Evolutionary conservation across 1,140 invertebrate genomes (phyloP).

Genomic region (Riptortus pedestris): DNA sequence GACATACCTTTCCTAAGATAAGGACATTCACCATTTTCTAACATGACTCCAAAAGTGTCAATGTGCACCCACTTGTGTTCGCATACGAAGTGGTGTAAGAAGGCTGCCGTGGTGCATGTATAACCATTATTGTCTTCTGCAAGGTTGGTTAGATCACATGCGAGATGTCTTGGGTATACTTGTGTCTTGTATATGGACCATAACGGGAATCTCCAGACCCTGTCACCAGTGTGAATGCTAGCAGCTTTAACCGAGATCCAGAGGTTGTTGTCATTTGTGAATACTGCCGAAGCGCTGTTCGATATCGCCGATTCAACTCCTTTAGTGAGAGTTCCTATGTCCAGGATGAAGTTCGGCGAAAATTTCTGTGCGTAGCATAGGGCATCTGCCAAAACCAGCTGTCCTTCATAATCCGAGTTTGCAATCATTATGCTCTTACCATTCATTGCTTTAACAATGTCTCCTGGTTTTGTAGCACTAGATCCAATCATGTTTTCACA

Average conservation of each 20-base stretch:
- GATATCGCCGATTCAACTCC: slow-evolving; percentile 47
- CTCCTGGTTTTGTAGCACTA: slow-evolving; percentile 49
- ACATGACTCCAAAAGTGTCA: slow-evolving; percentile 49
- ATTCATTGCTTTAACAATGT: slow-evolving; percentile 52
- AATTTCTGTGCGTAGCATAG: slow-evolving; percentile 50
- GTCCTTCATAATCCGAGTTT: slow-evolving; percentile 55
- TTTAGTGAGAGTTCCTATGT: slow-evolving; percentile 52
- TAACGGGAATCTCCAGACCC: slow-evolving; percentile 55
- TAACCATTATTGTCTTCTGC: slow-evolving; percentile 35
- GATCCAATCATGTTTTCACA: slow-evolving; percentile 55
- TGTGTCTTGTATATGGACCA: slow-evolving; percentile 41
- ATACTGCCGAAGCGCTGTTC: slow-evolving; percentile 44
- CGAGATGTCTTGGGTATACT: slow-evolving; percentile 13
- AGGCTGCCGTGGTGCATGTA: slow-evolving; percentile 46
- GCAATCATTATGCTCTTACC: slow-evolving; percentile 54
- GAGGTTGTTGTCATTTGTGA: slow-evolving; percentile 42
- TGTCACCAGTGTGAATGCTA: slow-evolving; percentile 47
- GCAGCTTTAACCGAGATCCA: slow-evolving; percentile 43
- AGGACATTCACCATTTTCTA: slow-evolving; percentile 25
- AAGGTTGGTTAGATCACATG: slow-evolving; percentile 20
- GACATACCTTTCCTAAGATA: slow-evolving; percentile 31
- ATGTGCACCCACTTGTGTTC: slow-evolving; percentile 46
- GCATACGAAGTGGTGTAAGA: slow-evolving; percentile 47
- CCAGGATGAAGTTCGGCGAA: slow-evolving; percentile 47
- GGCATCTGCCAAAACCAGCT: slow-evolving; percentile 53